These are phyloP conservation scores for Australoheros facetus DNA, from an alignment of 2,797 vertebrate species.

Conservation along the genomic window DNA sequence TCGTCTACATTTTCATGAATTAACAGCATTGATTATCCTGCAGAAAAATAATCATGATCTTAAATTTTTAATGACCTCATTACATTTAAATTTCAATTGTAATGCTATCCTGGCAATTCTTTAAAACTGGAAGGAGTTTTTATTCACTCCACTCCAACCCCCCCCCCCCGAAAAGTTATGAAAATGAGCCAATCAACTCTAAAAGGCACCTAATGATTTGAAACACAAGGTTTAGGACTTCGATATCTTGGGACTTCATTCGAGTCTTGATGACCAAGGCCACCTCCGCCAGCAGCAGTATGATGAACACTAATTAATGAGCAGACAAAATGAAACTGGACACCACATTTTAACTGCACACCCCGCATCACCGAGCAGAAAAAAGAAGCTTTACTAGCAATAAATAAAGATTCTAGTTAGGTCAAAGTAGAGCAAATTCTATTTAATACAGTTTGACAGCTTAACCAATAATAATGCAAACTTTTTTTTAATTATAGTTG, in stretches of 20 bases:
- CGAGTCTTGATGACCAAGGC: not conserved
- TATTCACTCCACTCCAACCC: not conserved
- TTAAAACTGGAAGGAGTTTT: not conserved
- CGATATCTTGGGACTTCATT: not conserved
- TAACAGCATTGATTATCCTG: fast-evolving
- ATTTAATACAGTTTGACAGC: not conserved
- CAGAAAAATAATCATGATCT: not conserved
- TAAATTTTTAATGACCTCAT: fast-evolving
- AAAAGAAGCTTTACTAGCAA: not conserved
- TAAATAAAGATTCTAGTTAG: not conserved
- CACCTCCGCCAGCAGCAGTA: not conserved
- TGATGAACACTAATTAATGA: not conserved
- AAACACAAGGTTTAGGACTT: not conserved
- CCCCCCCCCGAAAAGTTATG: not conserved
- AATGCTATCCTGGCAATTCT: too few relatives aligned
- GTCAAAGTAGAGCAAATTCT: not conserved
- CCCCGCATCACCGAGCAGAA: not conserved
- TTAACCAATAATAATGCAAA: not conserved
- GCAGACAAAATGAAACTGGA: not conserved
- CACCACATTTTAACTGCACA: not conserved
- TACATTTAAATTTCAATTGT: not conserved
- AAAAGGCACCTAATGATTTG: not conserved
- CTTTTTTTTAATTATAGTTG: not conserved
- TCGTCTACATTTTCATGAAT: not conserved
- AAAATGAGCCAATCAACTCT: not conserved